Evolutionary conservation across 2,888 invertebrate genomes (phyloP).

Genomic region (Octodonta nipae): DNA sequence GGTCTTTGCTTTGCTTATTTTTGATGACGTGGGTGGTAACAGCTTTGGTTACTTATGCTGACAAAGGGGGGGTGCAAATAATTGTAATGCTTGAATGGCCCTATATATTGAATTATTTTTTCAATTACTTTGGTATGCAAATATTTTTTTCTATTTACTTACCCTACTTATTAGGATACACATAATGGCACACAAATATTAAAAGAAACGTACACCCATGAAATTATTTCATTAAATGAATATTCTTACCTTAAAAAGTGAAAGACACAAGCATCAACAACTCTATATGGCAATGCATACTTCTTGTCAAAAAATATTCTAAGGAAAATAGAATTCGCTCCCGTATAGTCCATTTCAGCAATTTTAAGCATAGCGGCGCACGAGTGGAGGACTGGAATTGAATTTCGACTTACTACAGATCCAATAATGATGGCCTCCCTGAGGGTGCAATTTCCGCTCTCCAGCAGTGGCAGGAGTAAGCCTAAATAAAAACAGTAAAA

Average conservation of each 20-base stretch:
- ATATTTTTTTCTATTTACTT: too few species aligned
- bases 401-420: slow-evolving; percentile 78
- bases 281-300: slow-evolving; percentile 90
- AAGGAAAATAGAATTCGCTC: slow-evolving; percentile 89
- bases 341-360: slow-evolving; percentile 94
- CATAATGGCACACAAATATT: too few species aligned
- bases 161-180: too few species aligned
- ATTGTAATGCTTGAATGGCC: too few species aligned
- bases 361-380: slow-evolving; percentile 89
- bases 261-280: slow-evolving; percentile 85
- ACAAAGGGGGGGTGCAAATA: too few species aligned
- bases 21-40: too few species aligned
- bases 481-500: slow-evolving; percentile 24
- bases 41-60: too few species aligned
- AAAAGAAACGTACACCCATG: too few species aligned
- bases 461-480: slow-evolving; percentile 56
- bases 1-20: too few species aligned
- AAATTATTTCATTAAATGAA: slow-evolving; percentile 4
- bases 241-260: slow-evolving; percentile 72
- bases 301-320: slow-evolving; percentile 91
- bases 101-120: too few species aligned
- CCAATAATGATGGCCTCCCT: slow-evolving; percentile 92
- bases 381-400: slow-evolving; percentile 88
- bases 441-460: slow-evolving; percentile 86
- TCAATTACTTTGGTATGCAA: too few species aligned